Evolutionary conservation across 2,113 vertebrate genomes (phyloP).

Genomic region (Geococcyx californianus): DNA sequence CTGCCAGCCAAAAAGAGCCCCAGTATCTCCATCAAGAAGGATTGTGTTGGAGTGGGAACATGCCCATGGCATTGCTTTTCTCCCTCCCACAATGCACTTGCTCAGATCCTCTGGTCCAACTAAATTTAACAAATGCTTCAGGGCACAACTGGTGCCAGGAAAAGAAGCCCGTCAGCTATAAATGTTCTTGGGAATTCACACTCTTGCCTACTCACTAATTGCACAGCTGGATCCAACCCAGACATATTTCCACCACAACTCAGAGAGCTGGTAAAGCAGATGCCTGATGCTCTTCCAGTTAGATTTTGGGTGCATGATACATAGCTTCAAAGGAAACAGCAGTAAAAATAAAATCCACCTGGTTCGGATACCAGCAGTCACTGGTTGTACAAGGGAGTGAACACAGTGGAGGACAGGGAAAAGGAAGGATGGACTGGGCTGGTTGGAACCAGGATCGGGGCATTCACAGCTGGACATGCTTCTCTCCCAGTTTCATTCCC

Average conservation of each 20-base stretch:
- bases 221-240: constrained; percentile 30
- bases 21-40: not conserved
- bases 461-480: not conserved
- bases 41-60: not conserved
- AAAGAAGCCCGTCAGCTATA: not conserved
- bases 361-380: not conserved
- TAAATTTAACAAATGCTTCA: constrained; percentile 51
- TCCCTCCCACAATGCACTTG: not conserved
- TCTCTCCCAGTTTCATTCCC: not conserved
- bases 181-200: constrained; percentile 37
- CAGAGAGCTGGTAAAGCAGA: not conserved
- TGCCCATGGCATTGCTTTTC: not conserved
- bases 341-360: not conserved
- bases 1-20: not conserved
- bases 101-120: not conserved
- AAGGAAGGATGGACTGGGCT: not conserved
- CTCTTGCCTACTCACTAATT: constrained; percentile 38
- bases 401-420: not conserved
- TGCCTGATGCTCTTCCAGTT: not conserved
- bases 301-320: not conserved
- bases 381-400: not conserved
- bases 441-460: not conserved
- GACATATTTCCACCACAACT: constrained; percentile 10
- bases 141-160: not conserved
- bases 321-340: not conserved